phyloP scores from a whole-genome alignment of 1,140 invertebrate species.

The Drosophila rhopaloa region DNA sequence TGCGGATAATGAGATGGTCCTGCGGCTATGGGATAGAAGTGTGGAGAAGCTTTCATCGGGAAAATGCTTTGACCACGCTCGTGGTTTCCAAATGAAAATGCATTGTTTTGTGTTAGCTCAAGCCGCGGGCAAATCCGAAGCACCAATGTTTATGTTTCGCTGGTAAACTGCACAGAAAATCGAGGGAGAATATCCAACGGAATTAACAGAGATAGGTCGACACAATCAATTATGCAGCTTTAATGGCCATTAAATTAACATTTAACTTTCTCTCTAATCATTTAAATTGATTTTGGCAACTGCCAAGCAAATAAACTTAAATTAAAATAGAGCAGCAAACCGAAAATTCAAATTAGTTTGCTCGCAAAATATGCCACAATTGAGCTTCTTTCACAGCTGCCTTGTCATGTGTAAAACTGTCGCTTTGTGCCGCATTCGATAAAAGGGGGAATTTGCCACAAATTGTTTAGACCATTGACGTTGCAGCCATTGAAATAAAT shows the following conservation, averaged over 20 bases:
- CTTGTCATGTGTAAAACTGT: slow-evolving; percentile 57
- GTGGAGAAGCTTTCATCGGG: slow-evolving; percentile 13
- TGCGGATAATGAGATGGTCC: slow-evolving; percentile 67
- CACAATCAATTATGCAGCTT: slow-evolving; percentile 20
- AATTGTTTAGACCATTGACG: slow-evolving; percentile 57
- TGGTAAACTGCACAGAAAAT: slow-evolving; percentile 1
- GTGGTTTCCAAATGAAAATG: slow-evolving; percentile 32
- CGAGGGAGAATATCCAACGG: background rate
- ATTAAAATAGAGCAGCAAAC: slow-evolving; percentile 42
- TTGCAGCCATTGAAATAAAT: slow-evolving; percentile 68
- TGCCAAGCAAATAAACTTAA: slow-evolving; percentile 43
- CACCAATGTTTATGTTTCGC: slow-evolving; percentile 17
- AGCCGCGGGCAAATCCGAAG: slow-evolving; percentile 11
- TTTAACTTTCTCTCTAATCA: slow-evolving; percentile 6
- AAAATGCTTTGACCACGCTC: slow-evolving; percentile 32
- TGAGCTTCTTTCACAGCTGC: slow-evolving; percentile 31
- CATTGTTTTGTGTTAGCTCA: slow-evolving; percentile 40
- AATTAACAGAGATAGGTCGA: background rate
- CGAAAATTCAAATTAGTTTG: slow-evolving; percentile 51
- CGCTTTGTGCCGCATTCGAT: slow-evolving; percentile 44
- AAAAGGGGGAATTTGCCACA: slow-evolving; percentile 57
- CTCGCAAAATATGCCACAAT: slow-evolving; percentile 33
- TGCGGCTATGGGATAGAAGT: slow-evolving; percentile 24
- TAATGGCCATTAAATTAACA: slow-evolving; percentile 23
- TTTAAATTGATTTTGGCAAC: slow-evolving; percentile 19